phyloP scores from a whole-genome alignment of 1,140 invertebrate genomes.

The Drosophila bocqueti region DNA sequence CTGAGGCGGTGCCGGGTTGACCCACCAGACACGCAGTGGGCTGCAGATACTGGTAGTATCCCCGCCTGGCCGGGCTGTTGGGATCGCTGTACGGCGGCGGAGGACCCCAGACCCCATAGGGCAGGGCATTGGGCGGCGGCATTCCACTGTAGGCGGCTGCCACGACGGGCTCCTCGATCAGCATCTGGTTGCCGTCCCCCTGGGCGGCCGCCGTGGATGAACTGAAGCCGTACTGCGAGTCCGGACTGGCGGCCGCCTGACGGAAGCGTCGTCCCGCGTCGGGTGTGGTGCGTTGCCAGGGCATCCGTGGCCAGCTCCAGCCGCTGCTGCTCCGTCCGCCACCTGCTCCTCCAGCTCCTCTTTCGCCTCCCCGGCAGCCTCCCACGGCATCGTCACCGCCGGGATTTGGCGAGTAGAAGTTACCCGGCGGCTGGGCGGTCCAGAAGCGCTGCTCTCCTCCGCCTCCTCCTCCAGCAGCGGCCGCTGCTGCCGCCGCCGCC shows the following conservation, averaged over 20 bases:
- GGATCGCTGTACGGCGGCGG: conserved; percentile 91
- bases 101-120: conserved; percentile 88
- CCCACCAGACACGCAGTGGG: conserved; percentile 56
- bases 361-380: conserved; percentile 24
- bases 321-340: conserved; percentile 85
- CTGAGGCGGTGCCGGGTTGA: conserved; percentile 9
- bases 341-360: conserved; percentile 79
- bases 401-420: conserved; percentile 93
- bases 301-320: conserved; percentile 87
- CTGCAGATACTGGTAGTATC: conserved; percentile 84
- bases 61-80: conserved; percentile 87
- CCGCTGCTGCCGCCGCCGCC: conserved; percentile 63
- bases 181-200: conserved; percentile 64
- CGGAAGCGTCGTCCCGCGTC: conserved; percentile 73
- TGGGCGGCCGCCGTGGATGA: conserved; percentile 67
- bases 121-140: conserved; percentile 75
- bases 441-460: conserved; percentile 66
- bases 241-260: conserved; percentile 86
- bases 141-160: conserved; percentile 46
- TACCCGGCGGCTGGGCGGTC: conserved; percentile 86
- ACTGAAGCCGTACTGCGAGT: conserved; percentile 89
- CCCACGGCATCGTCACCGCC: conserved; percentile 85
- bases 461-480: conserved; percentile 53
- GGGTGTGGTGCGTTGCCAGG: conserved; percentile 85
- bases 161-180: conserved; percentile 58